A percentile compares a stretch with the other conserved stretches of the same genome.
These are phyloP conservation scores for Mormyrus iriodes DNA, from an alignment of 2,113 vertebrate species.

Conservation along the genomic window DNA sequence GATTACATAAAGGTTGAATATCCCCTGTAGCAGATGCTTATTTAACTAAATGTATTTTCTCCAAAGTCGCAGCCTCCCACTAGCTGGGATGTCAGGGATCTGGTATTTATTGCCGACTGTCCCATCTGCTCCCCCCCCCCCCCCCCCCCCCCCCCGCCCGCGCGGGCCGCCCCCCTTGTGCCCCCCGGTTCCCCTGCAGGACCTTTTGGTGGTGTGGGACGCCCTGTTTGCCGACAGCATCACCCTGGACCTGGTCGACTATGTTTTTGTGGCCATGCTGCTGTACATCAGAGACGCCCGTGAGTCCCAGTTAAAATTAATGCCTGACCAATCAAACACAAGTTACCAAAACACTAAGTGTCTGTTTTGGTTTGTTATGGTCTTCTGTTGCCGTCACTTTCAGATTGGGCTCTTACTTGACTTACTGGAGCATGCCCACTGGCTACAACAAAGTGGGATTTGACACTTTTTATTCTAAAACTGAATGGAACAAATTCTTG, in stretches of 20 bases:
- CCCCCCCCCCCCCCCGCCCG: constrained; percentile 49
- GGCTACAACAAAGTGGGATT: background rate
- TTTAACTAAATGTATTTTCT: constrained; percentile 14
- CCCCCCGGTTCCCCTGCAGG: constrained; percentile 90
- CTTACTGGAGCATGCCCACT: constrained; percentile 58
- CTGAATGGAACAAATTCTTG: background rate
- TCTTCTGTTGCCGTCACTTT: no score
- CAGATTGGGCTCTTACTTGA: constrained; percentile 4
- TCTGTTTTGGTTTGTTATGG: background rate
- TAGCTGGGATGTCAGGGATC: background rate
- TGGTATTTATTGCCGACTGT: background rate
- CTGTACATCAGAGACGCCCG: constrained; percentile 92
- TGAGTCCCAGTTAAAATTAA: constrained; percentile 56
- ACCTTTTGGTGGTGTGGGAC: constrained; percentile 93
- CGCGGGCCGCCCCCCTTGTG: constrained; percentile 93
- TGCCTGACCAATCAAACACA: background rate
- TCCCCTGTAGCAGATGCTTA: constrained; percentile 5
- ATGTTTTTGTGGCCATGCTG: constrained; percentile 95
- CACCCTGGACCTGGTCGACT: constrained; percentile 88
- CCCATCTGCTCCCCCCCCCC: background rate
- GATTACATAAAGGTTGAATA: constrained; percentile 11
- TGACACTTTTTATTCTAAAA: background rate
- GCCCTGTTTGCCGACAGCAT: constrained; percentile 91
- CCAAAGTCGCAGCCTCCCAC: background rate
- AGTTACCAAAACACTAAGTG: background rate